A percentile compares a stretch with the other conserved stretches of the same genome.
phyloP scores from a whole-genome alignment of 2,888 invertebrate genomes.

The Arge pagana region DNA sequence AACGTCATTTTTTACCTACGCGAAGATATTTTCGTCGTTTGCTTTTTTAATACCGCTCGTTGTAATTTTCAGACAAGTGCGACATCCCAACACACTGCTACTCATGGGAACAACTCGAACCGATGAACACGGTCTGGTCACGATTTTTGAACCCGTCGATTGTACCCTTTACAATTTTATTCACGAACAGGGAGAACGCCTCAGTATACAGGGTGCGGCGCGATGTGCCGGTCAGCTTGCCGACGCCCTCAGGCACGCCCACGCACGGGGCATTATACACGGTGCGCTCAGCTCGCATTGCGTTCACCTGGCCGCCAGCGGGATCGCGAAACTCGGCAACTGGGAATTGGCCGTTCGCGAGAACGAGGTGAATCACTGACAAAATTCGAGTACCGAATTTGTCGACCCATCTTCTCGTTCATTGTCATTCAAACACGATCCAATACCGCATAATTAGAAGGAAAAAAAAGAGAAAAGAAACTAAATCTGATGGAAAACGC shows the following conservation, averaged over 20 bases:
- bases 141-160: constrained; percentile 47
- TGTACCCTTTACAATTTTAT: constrained; percentile 48
- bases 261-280: constrained; percentile 48
- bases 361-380: constrained; percentile 38
- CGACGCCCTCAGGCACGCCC: constrained; percentile 44
- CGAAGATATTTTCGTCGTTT: constrained; percentile 16
- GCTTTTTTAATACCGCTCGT: constrained; percentile 2
- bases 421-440: too few species aligned
- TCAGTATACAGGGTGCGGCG: constrained; percentile 43
- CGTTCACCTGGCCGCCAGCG: constrained; percentile 43
- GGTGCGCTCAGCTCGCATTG: constrained; percentile 48
- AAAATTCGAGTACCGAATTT: too few species aligned
- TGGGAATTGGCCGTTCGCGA: constrained; percentile 45
- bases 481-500: too few species aligned
- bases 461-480: too few species aligned
- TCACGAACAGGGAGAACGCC: constrained; percentile 46
- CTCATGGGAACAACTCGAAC: constrained; percentile 47
- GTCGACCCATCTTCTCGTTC: too few species aligned
- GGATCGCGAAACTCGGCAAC: constrained; percentile 47
- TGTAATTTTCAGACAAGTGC: constrained; percentile 40
- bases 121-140: constrained; percentile 42
- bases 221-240: constrained; percentile 45
- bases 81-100: constrained; percentile 46
- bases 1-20: background rate
- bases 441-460: too few species aligned